Conservation (phyloP, 2,113 vertebrate genomes). For the Aythya baeri region DNA sequence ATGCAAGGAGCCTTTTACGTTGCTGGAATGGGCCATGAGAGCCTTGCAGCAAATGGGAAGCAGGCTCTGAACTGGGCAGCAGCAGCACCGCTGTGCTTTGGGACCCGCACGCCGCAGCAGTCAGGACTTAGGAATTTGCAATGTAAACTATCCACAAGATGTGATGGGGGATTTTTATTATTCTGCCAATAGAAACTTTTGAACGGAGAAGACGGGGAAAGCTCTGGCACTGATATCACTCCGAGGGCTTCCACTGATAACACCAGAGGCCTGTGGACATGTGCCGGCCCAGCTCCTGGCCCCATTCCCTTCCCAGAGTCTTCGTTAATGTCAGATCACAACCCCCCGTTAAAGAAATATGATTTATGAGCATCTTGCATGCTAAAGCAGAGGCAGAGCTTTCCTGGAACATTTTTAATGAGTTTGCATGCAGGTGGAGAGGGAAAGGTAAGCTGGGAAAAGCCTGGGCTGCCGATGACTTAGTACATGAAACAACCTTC, state of each 20-base stretch:
- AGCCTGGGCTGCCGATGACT: not conserved
- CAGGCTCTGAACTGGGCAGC: not conserved
- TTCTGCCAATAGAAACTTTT: slow-evolving; percentile 7
- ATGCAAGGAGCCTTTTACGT: not conserved
- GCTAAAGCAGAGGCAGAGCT: not conserved
- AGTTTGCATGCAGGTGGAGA: not conserved
- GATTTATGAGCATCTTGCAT: not conserved
- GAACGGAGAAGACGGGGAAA: not conserved
- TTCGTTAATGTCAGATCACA: not conserved
- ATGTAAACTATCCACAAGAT: not conserved
- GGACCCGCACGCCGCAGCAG: not conserved
- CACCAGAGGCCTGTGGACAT: not conserved
- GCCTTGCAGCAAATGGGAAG: not conserved
- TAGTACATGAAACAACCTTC: not conserved
- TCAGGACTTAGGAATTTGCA: slow-evolving; percentile 5
- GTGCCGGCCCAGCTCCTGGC: not conserved
- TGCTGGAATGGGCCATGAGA: not conserved
- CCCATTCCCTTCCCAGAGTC: not conserved
- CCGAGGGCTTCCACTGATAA: slow-evolving; percentile 18
- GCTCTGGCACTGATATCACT: not conserved
- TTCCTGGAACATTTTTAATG: not conserved
- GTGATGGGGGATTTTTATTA: not conserved
- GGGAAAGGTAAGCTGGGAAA: slow-evolving; percentile 8
- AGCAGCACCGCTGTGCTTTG: not conserved
- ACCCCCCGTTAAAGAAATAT: not conserved